phyloP scores from a whole-genome alignment of 2,888 invertebrate genomes.

The Orthosia incerta region DNA sequence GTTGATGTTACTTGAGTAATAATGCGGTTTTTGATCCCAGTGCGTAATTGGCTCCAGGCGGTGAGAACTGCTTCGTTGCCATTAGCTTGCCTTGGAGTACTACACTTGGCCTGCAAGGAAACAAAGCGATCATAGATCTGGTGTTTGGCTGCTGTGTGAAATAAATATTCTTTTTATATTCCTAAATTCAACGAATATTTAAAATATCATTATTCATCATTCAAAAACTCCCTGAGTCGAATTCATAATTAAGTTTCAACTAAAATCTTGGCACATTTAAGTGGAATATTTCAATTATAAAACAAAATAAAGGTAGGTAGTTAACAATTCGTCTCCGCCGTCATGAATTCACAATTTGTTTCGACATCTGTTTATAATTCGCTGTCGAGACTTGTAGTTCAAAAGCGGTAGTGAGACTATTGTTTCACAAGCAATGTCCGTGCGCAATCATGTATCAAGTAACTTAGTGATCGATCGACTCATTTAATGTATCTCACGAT shows the following conservation, averaged over 20 bases:
- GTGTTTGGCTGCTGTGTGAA: background rate
- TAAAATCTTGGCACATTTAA: conserved; percentile 46
- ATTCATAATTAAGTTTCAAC: conserved; percentile 49
- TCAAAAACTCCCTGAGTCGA: conserved; percentile 24
- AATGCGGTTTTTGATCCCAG: conserved; percentile 66
- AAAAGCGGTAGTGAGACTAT: conserved; percentile 71
- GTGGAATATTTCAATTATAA: conserved; percentile 56
- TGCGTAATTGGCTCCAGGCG: conserved; percentile 39
- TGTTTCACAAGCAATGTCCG: conserved; percentile 75
- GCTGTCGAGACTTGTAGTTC: conserved; percentile 63
- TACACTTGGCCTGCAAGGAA: background rate
- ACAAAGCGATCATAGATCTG: background rate
- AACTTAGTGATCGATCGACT: conserved; percentile 63
- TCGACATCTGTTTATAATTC: conserved; percentile 76
- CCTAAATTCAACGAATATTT: background rate
- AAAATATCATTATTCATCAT: conserved; percentile 8
- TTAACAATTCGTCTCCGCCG: conserved; percentile 58
- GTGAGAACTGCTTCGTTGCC: conserved; percentile 27
- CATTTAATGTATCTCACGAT: conserved; percentile 59
- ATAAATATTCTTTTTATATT: background rate
- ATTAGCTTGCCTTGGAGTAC: conserved; percentile 14
- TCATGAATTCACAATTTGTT: conserved; percentile 73
- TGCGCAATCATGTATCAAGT: conserved; percentile 71
- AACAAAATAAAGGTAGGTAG: conserved; percentile 44
- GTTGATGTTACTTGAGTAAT: conserved; percentile 48